phyloP scores from a whole-genome alignment of 1,140 invertebrate species.

The Bathynomus jamesi region DNA sequence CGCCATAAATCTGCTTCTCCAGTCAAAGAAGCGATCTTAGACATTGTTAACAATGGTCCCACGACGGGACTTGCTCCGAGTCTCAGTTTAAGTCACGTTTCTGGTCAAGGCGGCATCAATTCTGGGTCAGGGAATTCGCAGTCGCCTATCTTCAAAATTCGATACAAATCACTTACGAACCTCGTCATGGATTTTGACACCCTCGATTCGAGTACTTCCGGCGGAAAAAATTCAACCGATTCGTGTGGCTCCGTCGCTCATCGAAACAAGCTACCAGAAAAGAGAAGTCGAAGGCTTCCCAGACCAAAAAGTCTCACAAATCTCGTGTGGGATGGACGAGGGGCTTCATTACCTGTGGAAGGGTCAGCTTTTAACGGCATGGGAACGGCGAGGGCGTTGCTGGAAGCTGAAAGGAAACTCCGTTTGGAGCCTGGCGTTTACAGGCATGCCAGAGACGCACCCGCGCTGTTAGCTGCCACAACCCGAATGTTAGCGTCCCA shows the following conservation, averaged over 20 bases:
- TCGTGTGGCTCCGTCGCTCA: conserved; percentile 55
- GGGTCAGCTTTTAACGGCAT: conserved; percentile 5
- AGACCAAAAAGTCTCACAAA: conserved; percentile 71
- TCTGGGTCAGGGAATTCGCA: conserved; percentile 46
- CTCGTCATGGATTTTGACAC: conserved; percentile 72
- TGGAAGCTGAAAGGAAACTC: conserved; percentile 28
- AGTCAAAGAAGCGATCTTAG: conserved; percentile 47
- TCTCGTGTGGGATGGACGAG: conserved; percentile 62
- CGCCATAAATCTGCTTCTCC: conserved; percentile 62
- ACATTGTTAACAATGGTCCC: conserved; percentile 11
- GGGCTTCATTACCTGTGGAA: not conserved
- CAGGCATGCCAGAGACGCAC: conserved; percentile 24
- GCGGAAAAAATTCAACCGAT: conserved; percentile 72
- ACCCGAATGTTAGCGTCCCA: conserved; percentile 26
- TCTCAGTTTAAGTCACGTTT: not conserved
- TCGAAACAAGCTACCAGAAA: conserved; percentile 59
- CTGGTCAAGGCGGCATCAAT: conserved; percentile 45
- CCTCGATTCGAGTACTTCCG: conserved; percentile 77
- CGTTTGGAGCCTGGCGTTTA: conserved; percentile 33
- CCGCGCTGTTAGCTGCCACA: conserved; percentile 28
- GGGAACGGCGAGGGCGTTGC: conserved; percentile 16
- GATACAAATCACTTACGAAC: conserved; percentile 72
- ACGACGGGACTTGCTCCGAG: conserved; percentile 41
- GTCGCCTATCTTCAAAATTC: conserved; percentile 69
- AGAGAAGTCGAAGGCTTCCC: conserved; percentile 50